Base-by-base conservation (phyloP, 2,113 vertebrate species). In the Psittacus erithacus region DNA sequence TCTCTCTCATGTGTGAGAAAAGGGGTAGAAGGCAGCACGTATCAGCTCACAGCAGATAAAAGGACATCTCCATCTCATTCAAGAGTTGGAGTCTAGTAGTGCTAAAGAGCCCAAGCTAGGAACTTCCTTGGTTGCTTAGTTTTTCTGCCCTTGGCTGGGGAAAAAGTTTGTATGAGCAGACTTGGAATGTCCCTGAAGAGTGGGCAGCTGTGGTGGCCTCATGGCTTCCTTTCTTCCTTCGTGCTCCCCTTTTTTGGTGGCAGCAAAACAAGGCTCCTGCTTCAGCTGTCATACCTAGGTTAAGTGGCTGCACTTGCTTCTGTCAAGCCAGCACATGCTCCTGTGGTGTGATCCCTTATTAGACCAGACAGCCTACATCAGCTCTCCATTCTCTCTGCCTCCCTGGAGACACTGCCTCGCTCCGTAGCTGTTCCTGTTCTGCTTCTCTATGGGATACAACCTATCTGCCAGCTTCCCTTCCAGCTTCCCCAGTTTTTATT, bases 291-390 rank as follows among this genome's bases (percentile, higher is more conserved):
- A 63, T 94, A 92, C 27, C 80, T 93, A 94, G 91, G 96, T 97
- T 97, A 97, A 97, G 97, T 96, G 96, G 87, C 87, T 97, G 93
- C 83, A 96, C 95, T 97, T 97, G 92, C 92, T 96, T 97, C 96
- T 97, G 97, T 97, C 96, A 97, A 92, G 94, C 92, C 90, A 90
- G 31, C 96, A 96, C 95, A 95, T 94, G 91, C 92, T 96, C 95
- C 93, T 89, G 91, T 96, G 97, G 97, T 97, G 97, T 97, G 91
- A 97, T 97, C 94, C 97, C 97, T 98, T 98, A 98, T 98, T 98
- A 96, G 98, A 98, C 94, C 84, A 98, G 98, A 98, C 98, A 98
- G 98, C 98, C 97, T 91, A 97, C 95, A 97, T 92, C 86, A 92
- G 96, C 95, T 97, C 92, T 96, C 77, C 92, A 69, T 94, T 95